phyloP scores from a whole-genome alignment of 2,888 invertebrate genomes.

The Lasiommata megera region DNA sequence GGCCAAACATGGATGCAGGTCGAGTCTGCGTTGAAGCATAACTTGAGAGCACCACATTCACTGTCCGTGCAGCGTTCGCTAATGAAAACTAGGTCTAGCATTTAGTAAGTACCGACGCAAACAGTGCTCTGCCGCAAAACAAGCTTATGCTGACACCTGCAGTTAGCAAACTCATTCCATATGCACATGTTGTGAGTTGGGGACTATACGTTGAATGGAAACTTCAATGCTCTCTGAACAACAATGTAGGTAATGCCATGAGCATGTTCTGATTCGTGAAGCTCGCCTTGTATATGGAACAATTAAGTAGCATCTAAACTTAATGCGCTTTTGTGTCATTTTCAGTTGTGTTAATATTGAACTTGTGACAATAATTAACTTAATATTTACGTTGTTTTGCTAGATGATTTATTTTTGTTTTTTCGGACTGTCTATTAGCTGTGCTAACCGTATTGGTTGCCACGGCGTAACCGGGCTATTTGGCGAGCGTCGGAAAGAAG shows the following conservation, averaged over 20 bases:
- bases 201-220: not conserved
- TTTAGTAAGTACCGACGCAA: constrained; percentile 3
- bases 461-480: too few species aligned
- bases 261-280: not conserved
- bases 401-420: too few species aligned
- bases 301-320: too few species aligned
- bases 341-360: too few species aligned
- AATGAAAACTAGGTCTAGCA: constrained; percentile 2
- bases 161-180: constrained; percentile 5
- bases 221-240: not conserved
- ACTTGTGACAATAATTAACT: too few species aligned
- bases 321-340: too few species aligned
- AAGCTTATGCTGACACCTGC: not conserved
- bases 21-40: not conserved
- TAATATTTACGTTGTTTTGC: too few species aligned
- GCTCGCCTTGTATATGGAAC: not conserved
- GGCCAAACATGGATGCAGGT: not conserved
- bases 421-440: too few species aligned
- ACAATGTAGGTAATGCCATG: not conserved
- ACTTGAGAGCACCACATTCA: not conserved
- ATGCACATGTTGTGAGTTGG: not conserved
- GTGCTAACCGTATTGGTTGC: too few species aligned
- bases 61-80: not conserved
- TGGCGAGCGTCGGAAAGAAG: too few species aligned
- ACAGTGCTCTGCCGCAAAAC: not conserved